These are phyloP conservation scores for Melopsittacus undulatus DNA, from an alignment of 2,797 vertebrate genomes.

Conservation along the genomic window DNA sequence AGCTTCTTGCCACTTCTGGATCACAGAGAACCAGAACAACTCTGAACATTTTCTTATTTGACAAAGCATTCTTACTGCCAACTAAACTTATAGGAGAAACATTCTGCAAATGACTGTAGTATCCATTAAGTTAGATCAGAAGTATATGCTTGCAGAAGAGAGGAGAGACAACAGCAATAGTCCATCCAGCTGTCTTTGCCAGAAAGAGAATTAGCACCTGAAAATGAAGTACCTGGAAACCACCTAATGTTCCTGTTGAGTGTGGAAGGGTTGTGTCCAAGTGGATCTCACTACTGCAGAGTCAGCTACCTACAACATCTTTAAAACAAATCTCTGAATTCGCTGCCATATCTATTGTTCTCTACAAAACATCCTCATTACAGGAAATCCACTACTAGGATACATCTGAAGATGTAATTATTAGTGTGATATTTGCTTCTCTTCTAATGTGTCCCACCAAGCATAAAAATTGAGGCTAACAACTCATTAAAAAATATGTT, in stretches of 20 bases:
- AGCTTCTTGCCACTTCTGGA: neutral
- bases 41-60: neutral
- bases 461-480: slow-evolving; percentile 33
- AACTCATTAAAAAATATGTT: neutral
- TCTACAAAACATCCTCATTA: slow-evolving; percentile 49
- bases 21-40: neutral
- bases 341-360: slow-evolving; percentile 44
- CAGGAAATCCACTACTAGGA: slow-evolving; percentile 68
- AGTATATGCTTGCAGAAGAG: neutral
- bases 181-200: neutral
- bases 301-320: slow-evolving; percentile 29
- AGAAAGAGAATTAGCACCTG: neutral
- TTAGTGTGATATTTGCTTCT: slow-evolving; percentile 43
- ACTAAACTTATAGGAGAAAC: neutral
- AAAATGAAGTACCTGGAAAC: neutral
- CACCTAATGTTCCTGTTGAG: neutral
- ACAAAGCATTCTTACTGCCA: neutral
- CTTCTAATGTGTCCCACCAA: slow-evolving; percentile 15
- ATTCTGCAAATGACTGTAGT: neutral
- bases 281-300: neutral
- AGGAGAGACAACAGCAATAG: neutral
- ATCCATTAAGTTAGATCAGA: neutral
- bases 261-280: neutral
- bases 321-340: slow-evolving; percentile 66
- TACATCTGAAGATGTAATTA: slow-evolving; percentile 69